A percentile compares a stretch with the other conserved stretches of the same genome.
phyloP scores from a whole-genome alignment of 2,113 vertebrate species.

The Pituophis catenifer region DNA sequence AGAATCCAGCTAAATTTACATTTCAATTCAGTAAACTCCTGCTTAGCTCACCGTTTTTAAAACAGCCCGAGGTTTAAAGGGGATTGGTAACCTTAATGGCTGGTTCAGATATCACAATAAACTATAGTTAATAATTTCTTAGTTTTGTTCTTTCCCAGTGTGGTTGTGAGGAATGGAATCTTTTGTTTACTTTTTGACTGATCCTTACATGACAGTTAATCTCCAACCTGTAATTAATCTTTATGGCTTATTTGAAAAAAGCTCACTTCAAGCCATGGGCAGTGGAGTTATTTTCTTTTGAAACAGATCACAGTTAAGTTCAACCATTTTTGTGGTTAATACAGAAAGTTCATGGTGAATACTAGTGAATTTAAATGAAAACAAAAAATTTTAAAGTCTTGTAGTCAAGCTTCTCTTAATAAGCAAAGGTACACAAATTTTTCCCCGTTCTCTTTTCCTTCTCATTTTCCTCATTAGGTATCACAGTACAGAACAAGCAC shows the following conservation, averaged over 20 bases:
- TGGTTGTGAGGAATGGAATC: not conserved
- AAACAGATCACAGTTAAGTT: not conserved
- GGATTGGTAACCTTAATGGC: not conserved
- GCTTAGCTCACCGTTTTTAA: not conserved
- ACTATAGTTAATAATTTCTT: not conserved
- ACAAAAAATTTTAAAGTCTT: not conserved
- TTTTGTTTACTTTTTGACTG: not conserved
- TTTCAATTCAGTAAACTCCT: not conserved
- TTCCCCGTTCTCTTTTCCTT: not conserved
- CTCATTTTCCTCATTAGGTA: constrained; percentile 15
- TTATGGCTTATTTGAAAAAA: not conserved
- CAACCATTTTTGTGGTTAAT: not conserved
- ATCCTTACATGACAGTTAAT: not conserved
- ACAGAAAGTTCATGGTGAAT: not conserved
- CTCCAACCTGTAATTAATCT: not conserved
- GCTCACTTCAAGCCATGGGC: not conserved
- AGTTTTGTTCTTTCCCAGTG: not conserved
- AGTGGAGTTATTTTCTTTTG: not conserved
- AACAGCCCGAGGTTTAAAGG: not conserved
- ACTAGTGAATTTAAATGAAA: not conserved
- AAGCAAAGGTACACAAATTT: not conserved
- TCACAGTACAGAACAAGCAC: constrained; percentile 34
- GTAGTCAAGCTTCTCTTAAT: not conserved
- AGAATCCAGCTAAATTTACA: not conserved
- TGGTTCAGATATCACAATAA: not conserved